Evolutionary conservation across 2,113 vertebrate species (phyloP).

Genomic region (Spea multiplicata): DNA sequence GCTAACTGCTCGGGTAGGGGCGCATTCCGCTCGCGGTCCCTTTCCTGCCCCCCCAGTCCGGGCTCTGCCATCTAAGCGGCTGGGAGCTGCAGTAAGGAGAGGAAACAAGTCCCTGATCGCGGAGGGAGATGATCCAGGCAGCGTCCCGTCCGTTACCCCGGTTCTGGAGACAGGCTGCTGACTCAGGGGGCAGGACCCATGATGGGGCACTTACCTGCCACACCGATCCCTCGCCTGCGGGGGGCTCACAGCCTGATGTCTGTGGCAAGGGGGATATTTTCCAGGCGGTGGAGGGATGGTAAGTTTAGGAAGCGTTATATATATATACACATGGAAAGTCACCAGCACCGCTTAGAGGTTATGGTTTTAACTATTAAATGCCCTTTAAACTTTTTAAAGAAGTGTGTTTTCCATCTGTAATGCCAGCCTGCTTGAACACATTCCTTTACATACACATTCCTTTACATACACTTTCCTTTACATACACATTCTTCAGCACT

Average conservation of each 20-base stretch:
- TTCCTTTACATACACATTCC: no score
- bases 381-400: no score
- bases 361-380: no score
- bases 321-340: no score
- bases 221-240: neutral
- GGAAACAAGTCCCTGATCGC: neutral
- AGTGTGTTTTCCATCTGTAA: no score
- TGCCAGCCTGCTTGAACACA: no score
- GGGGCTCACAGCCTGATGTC: neutral
- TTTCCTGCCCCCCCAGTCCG: neutral
- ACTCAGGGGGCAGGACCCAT: neutral
- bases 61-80: neutral
- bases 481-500: no score
- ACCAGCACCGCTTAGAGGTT: no score
- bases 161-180: neutral
- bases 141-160: neutral
- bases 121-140: constrained; percentile 3
- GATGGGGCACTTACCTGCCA: neutral
- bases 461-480: no score
- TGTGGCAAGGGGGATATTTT: constrained; percentile 1
- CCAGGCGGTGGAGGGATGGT: constrained; percentile 27
- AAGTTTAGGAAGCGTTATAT: neutral
- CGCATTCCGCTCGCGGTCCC: neutral
- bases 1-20: neutral
- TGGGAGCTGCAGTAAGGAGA: neutral